Conservation (phyloP, 2,797 vertebrate species). For the Pseudopleuronectes americanus region DNA sequence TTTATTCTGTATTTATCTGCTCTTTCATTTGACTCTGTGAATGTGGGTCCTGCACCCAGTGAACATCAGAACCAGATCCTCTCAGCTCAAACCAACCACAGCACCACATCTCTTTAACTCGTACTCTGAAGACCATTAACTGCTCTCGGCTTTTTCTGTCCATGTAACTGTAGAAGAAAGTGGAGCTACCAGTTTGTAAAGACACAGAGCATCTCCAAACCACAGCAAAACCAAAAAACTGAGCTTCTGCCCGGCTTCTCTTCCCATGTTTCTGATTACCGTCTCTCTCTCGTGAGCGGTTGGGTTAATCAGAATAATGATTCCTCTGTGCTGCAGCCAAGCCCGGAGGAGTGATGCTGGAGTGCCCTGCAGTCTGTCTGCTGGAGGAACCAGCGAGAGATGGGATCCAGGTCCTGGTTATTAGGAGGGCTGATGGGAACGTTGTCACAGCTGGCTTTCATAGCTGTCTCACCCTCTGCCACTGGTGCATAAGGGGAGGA, state of each 20-base stretch:
- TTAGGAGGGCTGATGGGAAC: slow-evolving; percentile 58
- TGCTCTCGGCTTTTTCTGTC: neutral
- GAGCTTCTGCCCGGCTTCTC: slow-evolving; percentile 31
- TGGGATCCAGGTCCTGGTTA: slow-evolving; percentile 56
- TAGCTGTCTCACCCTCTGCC: slow-evolving; percentile 41
- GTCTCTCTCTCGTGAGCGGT: slow-evolving; percentile 38
- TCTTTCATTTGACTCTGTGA: neutral
- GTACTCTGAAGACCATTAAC: neutral
- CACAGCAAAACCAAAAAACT: slow-evolving; percentile 15
- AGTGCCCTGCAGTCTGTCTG: slow-evolving; percentile 35
- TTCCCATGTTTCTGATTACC: slow-evolving; percentile 63
- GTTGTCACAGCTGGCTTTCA: slow-evolving; percentile 73
- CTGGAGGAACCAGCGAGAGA: slow-evolving; percentile 48
- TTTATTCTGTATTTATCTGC: slow-evolving; percentile 14
- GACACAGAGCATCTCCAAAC: slow-evolving; percentile 14
- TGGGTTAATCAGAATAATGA: slow-evolving; percentile 66
- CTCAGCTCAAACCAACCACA: slow-evolving; percentile 3
- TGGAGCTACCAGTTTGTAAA: slow-evolving; percentile 4
- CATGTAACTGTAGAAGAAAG: slow-evolving; percentile 14
- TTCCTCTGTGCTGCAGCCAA: slow-evolving; percentile 61
- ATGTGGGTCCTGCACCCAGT: slow-evolving; percentile 1
- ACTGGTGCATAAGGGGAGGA: slow-evolving; percentile 43
- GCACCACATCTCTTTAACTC: slow-evolving; percentile 2
- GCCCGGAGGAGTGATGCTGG: slow-evolving; percentile 38
- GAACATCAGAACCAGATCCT: slow-evolving; percentile 13